These are phyloP conservation scores for Chanos chanos DNA, from an alignment of 2,797 vertebrate species.

Conservation along the genomic window DNA sequence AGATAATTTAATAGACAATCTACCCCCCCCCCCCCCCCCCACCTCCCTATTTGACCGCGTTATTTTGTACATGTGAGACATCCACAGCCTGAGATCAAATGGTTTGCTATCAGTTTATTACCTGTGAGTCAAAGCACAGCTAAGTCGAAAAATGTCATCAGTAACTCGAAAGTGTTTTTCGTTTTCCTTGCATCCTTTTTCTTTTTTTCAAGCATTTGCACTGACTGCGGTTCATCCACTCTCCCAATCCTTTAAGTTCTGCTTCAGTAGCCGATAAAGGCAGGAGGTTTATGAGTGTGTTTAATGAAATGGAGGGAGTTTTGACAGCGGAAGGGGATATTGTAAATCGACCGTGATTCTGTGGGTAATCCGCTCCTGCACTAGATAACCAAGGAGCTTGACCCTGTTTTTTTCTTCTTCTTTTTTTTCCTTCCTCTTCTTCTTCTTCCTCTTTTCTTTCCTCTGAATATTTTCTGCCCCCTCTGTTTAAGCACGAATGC, in stretches of 20 bases:
- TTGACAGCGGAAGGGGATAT: conserved; percentile 58
- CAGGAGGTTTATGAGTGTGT: conserved; percentile 54
- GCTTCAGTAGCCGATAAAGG: conserved; percentile 53
- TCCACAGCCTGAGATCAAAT: too few species aligned
- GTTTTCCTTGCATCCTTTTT: too few species aligned
- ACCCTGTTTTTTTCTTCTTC: conserved; percentile 21
- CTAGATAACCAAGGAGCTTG: conserved; percentile 61
- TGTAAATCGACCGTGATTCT: conserved; percentile 8
- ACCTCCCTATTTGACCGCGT: conserved; percentile 17
- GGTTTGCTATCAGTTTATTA: too few species aligned
- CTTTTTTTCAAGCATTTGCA: not conserved
- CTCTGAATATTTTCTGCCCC: not conserved
- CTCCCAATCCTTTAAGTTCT: conserved; percentile 13
- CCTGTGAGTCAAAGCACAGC: too few species aligned
- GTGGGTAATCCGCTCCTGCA: conserved; percentile 62
- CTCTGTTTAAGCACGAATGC: not conserved
- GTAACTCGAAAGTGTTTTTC: too few species aligned
- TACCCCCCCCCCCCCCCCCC: too few species aligned
- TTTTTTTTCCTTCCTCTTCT: not conserved
- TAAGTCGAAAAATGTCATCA: too few species aligned
- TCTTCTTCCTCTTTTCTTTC: not conserved
- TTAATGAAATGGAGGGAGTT: conserved; percentile 59
- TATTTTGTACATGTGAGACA: conserved; percentile 5
- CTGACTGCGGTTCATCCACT: not conserved
- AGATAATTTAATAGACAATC: conserved; percentile 1